Evolutionary conservation across 92 coral and sea anemone species (phyloP).

Genomic region (Isaurus tuberculatus): DNA sequence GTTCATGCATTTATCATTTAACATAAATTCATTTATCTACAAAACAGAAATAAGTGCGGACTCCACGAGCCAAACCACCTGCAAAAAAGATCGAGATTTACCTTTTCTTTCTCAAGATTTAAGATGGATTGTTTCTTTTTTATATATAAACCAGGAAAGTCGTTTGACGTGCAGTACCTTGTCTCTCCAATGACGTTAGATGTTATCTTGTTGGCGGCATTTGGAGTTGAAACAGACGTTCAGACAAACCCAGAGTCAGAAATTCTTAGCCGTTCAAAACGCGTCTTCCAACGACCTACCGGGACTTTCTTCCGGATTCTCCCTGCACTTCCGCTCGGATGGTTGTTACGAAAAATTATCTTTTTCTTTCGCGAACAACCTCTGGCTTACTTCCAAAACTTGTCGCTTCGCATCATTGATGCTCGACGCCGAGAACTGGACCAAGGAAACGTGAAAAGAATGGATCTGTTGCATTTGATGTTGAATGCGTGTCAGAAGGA

Average conservation of each 20-base stretch:
- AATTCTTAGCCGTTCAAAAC: constrained; percentile 49
- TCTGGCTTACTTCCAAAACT: constrained; percentile 52
- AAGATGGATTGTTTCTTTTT: too few species aligned
- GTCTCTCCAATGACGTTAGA: constrained; percentile 64
- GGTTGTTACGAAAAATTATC: constrained; percentile 40
- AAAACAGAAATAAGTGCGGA: too few species aligned
- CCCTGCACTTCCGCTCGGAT: constrained; percentile 27
- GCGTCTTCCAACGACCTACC: constrained; percentile 49
- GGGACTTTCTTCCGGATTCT: not conserved
- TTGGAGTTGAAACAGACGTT: constrained; percentile 67
- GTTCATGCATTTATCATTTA: too few species aligned
- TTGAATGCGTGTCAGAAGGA: constrained; percentile 62
- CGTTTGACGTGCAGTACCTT: constrained; percentile 22
- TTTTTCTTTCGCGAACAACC: constrained; percentile 44
- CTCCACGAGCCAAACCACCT: too few species aligned
- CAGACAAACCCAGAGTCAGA: constrained; percentile 68
- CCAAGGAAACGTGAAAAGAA: constrained; percentile 51
- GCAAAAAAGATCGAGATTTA: too few species aligned
- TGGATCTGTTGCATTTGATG: constrained; percentile 81
- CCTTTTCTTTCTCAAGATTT: too few species aligned
- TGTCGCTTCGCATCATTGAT: constrained; percentile 61
- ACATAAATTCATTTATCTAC: too few species aligned
- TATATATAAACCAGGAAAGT: constrained; percentile 4
- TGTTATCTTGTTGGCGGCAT: constrained; percentile 69
- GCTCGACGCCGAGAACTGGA: constrained; percentile 54